These are phyloP conservation scores for Phrynosoma platyrhinos DNA, from an alignment of 2,113 vertebrate species.

Conservation along the genomic window DNA sequence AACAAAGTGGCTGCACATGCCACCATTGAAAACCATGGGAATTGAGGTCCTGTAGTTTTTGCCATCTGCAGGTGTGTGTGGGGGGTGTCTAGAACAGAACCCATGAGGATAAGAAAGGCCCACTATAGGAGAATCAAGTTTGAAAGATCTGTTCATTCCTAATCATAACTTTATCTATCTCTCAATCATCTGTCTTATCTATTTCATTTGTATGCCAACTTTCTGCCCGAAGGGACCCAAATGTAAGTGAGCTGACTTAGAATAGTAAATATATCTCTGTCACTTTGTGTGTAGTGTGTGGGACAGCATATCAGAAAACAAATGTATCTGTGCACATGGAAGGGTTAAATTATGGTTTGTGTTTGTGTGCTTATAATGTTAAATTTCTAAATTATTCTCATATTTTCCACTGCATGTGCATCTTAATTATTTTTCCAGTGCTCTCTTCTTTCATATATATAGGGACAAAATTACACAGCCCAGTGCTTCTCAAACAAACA, in stretches of 20 bases:
- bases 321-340: background rate
- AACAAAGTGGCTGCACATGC: too few relatives aligned
- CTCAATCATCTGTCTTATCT: too few relatives aligned
- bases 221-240: too few relatives aligned
- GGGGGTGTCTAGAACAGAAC: too few relatives aligned
- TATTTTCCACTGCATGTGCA: background rate
- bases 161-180: too few relatives aligned
- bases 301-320: background rate
- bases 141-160: too few relatives aligned
- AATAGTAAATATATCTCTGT: background rate
- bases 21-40: too few relatives aligned
- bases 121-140: too few relatives aligned
- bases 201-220: too few relatives aligned
- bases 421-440: background rate
- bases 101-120: too few relatives aligned
- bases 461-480: rapidly evolving
- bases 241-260: background rate
- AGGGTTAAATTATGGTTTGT: background rate
- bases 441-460: slow-evolving; percentile 12
- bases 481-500: background rate
- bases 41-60: too few relatives aligned
- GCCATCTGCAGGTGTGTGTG: too few relatives aligned
- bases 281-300: background rate
- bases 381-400: background rate
- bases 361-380: background rate